phyloP scores from a whole-genome alignment of 2,797 vertebrate species.

The Channa striata region DNA sequence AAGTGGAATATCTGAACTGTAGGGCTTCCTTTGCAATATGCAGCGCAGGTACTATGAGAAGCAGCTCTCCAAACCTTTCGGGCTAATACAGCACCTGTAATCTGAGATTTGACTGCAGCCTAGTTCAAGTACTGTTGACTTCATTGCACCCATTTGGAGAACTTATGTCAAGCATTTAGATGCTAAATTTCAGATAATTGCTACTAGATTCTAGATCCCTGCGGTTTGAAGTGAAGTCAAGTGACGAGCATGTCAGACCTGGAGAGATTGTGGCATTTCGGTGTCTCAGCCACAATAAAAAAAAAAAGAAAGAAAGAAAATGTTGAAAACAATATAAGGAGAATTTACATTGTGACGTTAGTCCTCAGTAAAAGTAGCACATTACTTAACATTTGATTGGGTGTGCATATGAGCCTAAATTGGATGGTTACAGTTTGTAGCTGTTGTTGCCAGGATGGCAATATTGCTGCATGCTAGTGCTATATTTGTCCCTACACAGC shows the following conservation, averaged over 20 bases:
- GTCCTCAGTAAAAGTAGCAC: conserved; percentile 74
- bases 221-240: conserved; percentile 43
- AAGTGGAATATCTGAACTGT: conserved; percentile 85
- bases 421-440: conserved; percentile 78
- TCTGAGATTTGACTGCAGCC: conserved; percentile 47
- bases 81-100: conserved; percentile 66
- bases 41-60: conserved; percentile 85
- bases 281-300: conserved; percentile 31
- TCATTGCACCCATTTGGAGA: conserved; percentile 35
- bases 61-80: conserved; percentile 75
- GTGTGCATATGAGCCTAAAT: conserved; percentile 76
- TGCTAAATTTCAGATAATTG: conserved; percentile 47
- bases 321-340: background rate
- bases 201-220: conserved; percentile 55
- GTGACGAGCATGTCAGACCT: conserved; percentile 34
- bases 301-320: conserved; percentile 1
- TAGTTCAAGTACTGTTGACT: conserved; percentile 53
- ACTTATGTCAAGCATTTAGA: conserved; percentile 41
- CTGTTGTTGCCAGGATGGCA: conserved; percentile 75
- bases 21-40: conserved; percentile 89
- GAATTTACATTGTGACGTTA: conserved; percentile 20
- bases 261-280: conserved; percentile 28
- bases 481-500: conserved; percentile 81
- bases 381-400: conserved; percentile 75
- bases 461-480: conserved; percentile 82